Evolutionary conservation across 2,113 vertebrate genomes (phyloP).

Genomic region (Sorex fumeus): DNA sequence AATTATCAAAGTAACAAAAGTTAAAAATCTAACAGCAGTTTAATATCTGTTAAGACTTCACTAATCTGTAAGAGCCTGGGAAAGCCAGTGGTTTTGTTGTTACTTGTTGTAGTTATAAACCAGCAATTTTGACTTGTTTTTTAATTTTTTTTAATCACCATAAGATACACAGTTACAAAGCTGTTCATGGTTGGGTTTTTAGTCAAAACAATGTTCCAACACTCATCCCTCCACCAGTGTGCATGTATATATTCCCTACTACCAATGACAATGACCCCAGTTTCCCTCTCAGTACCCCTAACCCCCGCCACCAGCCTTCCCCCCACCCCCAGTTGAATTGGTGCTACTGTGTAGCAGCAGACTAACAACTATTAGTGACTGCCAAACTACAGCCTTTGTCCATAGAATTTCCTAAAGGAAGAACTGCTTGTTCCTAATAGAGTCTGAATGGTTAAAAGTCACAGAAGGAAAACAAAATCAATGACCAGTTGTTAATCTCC

Average conservation of each 20-base stretch:
- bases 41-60: conserved; percentile 12
- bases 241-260: no score
- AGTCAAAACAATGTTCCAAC: no score
- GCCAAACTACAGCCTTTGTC: not conserved
- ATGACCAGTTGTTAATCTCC: conserved; percentile 39
- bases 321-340: not conserved
- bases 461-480: conserved; percentile 8
- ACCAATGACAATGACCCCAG: no score
- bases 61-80: not conserved
- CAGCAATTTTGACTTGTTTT: no score
- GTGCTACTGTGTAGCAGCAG: not conserved
- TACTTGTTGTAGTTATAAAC: conserved; percentile 1
- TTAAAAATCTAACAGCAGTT: conserved; percentile 22
- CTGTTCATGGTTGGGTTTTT: no score
- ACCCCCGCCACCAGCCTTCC: not conserved
- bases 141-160: no score
- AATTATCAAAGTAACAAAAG: conserved; percentile 3
- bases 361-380: not conserved
- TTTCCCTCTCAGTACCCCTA: no score
- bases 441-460: conserved; percentile 28
- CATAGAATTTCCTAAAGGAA: conserved; percentile 62
- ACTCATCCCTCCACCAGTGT: no score
- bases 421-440: not conserved
- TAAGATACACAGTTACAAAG: no score
- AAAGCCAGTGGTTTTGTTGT: conserved; percentile 2